Base-by-base conservation (phyloP, 1,140 invertebrate genomes). In the Microplitis mediator region DNA sequence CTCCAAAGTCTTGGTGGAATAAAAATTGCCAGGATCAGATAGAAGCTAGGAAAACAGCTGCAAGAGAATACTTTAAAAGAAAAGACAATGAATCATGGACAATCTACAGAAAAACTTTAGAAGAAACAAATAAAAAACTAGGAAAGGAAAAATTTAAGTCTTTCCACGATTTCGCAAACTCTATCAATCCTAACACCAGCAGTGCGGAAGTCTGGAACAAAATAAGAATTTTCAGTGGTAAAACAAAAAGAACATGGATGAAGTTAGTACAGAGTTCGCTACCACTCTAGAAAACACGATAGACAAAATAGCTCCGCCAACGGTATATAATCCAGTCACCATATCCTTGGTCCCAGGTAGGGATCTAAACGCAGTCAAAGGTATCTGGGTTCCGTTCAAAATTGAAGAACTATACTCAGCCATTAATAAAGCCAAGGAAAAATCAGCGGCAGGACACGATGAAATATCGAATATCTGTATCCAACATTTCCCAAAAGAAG, bases 401-500 rank as follows among this genome's bases (percentile, higher is more conserved):
- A 8, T 56, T 6, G 45, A 58, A 50, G 75, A 76, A 60, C 4
- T 74, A 2, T 5, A 16, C 31, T 4, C 9, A 1, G 69, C 58
- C n/a, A 14, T 76, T 9, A 23, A 5, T 32, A 60, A 69, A 23
- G 14, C 69, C 5, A 74, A 76, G 32, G 4, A 4, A n/a, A 61
- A 64, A 13, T 73, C 70, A 35, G 54, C 74, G 1, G 58, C 73
- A 0, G 76, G 74, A 3, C 56, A 58, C n/a, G 78, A 79, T 58
- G 31, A 63, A 1, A 76, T 77, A 9, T 61, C 71, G 4, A 71
- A 74, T 45, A 63, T 72, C 32, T 45, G 62, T 0, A 64, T 79
- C 0, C 36, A 65, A 35, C 36, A 74, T 9, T 8, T 76, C 13
- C 56, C 58, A 3, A n/a, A 34, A 39, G 16, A 65, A 6, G 51